A percentile compares a stretch with the other conserved stretches of the same genome.
These are phyloP conservation scores for Erpobdella octoculata DNA, from an alignment of 2,888 invertebrate genomes.

Conservation along the genomic window DNA sequence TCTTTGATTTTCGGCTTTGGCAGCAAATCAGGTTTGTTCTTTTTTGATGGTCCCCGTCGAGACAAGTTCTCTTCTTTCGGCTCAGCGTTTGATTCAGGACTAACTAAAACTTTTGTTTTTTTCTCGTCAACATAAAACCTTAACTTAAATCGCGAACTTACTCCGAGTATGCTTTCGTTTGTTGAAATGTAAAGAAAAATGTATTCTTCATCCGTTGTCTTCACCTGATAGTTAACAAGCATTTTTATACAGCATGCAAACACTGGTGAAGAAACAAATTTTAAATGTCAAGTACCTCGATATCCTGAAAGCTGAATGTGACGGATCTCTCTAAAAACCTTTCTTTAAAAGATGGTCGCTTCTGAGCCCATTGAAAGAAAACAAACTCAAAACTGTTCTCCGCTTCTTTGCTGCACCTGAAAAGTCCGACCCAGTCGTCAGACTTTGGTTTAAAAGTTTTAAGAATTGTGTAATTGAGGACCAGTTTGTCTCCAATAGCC, in stretches of 20 bases:
- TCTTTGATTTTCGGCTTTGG: too few relatives aligned
- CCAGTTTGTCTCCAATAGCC: background rate
- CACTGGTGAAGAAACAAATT: background rate
- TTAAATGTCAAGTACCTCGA: conserved; percentile 8
- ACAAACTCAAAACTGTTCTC: conserved; percentile 24
- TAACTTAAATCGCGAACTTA: conserved; percentile 13
- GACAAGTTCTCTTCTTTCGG: too few relatives aligned
- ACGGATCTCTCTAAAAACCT: background rate
- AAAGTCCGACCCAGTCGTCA: conserved; percentile 23
- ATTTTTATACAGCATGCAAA: background rate
- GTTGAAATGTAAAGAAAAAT: conserved; percentile 18
- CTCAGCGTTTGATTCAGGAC: too few relatives aligned
- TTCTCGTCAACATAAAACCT: conserved; percentile 5
- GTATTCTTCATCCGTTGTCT: conserved; percentile 3
- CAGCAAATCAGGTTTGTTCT: too few relatives aligned
- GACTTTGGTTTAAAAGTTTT: conserved; percentile 1
- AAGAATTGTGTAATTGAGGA: conserved; percentile 16
- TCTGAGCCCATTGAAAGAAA: conserved; percentile 20
- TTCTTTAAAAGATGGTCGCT: conserved; percentile 6
- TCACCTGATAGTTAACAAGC: background rate
- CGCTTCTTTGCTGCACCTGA: conserved; percentile 1
- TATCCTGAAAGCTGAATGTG: conserved; percentile 3
- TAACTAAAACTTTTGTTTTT: background rate
- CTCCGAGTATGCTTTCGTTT: conserved; percentile 23
- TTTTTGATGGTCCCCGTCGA: too few relatives aligned